phyloP scores from a whole-genome alignment of 2,888 invertebrate genomes.

The Helicoverpa assulta region DNA sequence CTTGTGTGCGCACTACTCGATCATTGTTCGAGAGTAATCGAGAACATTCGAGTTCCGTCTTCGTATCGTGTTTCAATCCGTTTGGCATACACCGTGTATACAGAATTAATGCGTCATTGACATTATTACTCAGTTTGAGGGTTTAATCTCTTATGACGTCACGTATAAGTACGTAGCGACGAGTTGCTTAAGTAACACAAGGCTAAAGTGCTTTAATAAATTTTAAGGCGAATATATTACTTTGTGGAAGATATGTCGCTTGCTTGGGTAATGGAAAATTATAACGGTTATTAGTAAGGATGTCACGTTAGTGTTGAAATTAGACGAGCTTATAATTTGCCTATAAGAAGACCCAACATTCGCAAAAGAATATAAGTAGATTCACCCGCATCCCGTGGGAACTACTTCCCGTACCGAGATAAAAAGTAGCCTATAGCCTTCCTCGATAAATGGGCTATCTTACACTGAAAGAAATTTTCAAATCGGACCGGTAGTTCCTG shows the following conservation, averaged over 20 bases:
- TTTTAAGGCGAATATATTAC: slow-evolving; percentile 15
- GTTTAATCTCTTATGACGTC: slow-evolving; percentile 36
- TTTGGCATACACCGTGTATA: slow-evolving; percentile 57
- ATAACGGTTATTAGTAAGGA: too few species aligned
- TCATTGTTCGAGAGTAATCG: slow-evolving; percentile 54
- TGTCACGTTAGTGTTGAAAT: too few species aligned
- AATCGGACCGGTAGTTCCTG: too few species aligned
- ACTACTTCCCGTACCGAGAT: too few species aligned
- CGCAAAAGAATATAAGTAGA: too few species aligned
- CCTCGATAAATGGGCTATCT: too few species aligned
- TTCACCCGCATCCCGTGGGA: too few species aligned
- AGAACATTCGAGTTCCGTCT: slow-evolving; percentile 41
- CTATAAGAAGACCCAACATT: too few species aligned
- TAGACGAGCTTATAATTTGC: too few species aligned
- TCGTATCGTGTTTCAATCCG: slow-evolving; percentile 65
- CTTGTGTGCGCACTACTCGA: slow-evolving; percentile 68
- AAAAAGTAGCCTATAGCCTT: too few species aligned
- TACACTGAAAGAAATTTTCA: too few species aligned
- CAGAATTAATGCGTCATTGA: slow-evolving; percentile 38
- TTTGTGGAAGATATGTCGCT: neutral
- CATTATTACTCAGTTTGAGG: slow-evolving; percentile 26
- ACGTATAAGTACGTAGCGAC: slow-evolving; percentile 8
- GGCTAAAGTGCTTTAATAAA: slow-evolving; percentile 10
- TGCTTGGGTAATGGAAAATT: neutral
- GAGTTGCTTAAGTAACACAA: neutral